These are phyloP conservation scores for Eurytoma californica DNA, from an alignment of 2,888 invertebrate species.

Conservation along the genomic window DNA sequence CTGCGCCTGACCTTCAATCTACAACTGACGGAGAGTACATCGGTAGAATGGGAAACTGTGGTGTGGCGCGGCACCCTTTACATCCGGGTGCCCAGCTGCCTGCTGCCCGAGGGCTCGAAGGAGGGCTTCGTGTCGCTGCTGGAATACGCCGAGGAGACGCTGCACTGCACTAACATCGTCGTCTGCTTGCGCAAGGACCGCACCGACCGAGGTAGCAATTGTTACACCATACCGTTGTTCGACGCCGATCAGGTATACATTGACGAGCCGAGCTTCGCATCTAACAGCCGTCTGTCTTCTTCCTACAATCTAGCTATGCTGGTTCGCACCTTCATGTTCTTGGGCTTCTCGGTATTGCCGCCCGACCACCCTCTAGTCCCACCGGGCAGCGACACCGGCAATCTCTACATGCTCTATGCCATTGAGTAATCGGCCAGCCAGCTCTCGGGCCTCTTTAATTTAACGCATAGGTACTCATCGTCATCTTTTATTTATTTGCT, in stretches of 20 bases:
- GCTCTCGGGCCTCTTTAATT: slow-evolving; percentile 67
- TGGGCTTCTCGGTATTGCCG: slow-evolving; percentile 93
- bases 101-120: slow-evolving; percentile 93
- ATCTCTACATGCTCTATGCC: slow-evolving; percentile 80
- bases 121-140: slow-evolving; percentile 95
- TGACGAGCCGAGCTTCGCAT: slow-evolving; percentile 47
- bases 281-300: slow-evolving; percentile 57
- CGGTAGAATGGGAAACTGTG: slow-evolving; percentile 91
- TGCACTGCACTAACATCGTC: slow-evolving; percentile 87
- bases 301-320: slow-evolving; percentile 80
- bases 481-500: slow-evolving; percentile 37
- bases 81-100: slow-evolving; percentile 90
- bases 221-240: slow-evolving; percentile 52
- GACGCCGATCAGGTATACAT: slow-evolving; percentile 55
- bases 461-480: slow-evolving; percentile 67
- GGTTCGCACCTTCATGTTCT: slow-evolving; percentile 96
- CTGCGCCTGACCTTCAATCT: slow-evolving; percentile 86
- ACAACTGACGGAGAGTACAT: slow-evolving; percentile 85
- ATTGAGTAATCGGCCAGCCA: slow-evolving; percentile 73
- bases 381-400: slow-evolving; percentile 80
- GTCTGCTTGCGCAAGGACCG: slow-evolving; percentile 90
- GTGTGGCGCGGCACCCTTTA: slow-evolving; percentile 87
- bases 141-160: slow-evolving; percentile 96
- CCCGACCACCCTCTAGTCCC: slow-evolving; percentile 88
- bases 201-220: slow-evolving; percentile 82